Percentiles rank a stretch among this genome's conserved stretches.
These are phyloP conservation scores for Pammene aurita DNA, from an alignment of 2,888 invertebrate species.

Conservation along the genomic window DNA sequence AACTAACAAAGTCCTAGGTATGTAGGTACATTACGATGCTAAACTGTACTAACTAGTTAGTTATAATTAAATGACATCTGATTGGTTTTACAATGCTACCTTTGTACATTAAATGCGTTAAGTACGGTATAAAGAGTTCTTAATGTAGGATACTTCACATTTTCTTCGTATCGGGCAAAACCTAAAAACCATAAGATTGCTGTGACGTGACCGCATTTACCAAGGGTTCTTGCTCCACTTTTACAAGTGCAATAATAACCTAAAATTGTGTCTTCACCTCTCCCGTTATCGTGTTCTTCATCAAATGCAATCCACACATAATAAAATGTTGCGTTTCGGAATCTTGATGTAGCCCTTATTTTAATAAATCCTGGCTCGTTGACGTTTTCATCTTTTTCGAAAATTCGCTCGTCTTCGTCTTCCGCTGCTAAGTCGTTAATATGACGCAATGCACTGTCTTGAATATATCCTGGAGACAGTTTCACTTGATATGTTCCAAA, in stretches of 20 bases:
- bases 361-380: not conserved
- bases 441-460: too few relatives aligned
- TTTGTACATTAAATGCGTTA: too few relatives aligned
- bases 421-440: too few relatives aligned
- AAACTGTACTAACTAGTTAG: not conserved
- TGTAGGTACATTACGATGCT: not conserved
- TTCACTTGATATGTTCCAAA: constrained; percentile 9
- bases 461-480: too few relatives aligned
- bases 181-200: too few relatives aligned
- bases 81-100: not conserved
- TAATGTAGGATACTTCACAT: too few relatives aligned
- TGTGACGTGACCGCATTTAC: too few relatives aligned
- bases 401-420: not conserved
- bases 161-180: too few relatives aligned
- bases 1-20: too few relatives aligned
- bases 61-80: not conserved
- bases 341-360: constrained; percentile 2
- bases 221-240: too few relatives aligned
- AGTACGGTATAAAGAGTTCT: too few relatives aligned
- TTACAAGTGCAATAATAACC: not conserved
- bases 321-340: too few relatives aligned
- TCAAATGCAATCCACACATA: not conserved
- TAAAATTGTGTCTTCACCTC: not conserved
- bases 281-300: not conserved
- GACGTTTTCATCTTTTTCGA: not conserved